Evolutionary conservation across 1,140 invertebrate species (phyloP).

Genomic region (Paraescarpia echinospica): DNA sequence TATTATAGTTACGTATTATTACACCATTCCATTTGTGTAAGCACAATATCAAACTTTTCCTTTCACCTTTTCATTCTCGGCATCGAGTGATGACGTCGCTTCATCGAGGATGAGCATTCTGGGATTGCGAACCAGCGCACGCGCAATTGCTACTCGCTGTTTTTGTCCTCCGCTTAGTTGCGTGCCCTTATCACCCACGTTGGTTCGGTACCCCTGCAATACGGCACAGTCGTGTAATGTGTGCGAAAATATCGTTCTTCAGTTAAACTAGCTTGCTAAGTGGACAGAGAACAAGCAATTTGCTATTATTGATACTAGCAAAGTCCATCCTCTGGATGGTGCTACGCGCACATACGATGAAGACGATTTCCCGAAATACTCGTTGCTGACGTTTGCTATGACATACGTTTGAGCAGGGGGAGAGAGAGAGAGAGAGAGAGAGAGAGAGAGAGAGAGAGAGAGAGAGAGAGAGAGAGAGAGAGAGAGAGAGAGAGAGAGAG

Average conservation of each 20-base stretch:
- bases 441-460: no score
- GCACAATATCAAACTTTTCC: constrained; percentile 19
- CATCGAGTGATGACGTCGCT: constrained; percentile 59
- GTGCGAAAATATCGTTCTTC: constrained; percentile 29
- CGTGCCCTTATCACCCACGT: constrained; percentile 52
- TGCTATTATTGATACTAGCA: no score
- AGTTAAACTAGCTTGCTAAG: constrained; percentile 20
- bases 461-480: no score
- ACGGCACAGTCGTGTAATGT: constrained; percentile 12
- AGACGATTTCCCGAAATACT: background rate
- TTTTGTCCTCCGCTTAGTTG: constrained; percentile 58
- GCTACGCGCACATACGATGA: background rate
- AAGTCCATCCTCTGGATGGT: no score
- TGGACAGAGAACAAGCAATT: no score
- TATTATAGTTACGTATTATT: no score
- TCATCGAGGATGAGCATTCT: constrained; percentile 59
- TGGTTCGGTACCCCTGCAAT: constrained; percentile 52
- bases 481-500: no score
- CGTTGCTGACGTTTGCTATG: no score
- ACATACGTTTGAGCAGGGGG: no score
- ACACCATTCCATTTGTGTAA: no score
- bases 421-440: no score
- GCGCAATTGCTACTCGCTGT: constrained; percentile 55
- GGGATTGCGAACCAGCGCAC: constrained; percentile 58
- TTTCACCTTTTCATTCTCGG: constrained; percentile 55